phyloP scores from a whole-genome alignment of 2,888 invertebrate genomes.

The Philhelius pedissequus region DNA sequence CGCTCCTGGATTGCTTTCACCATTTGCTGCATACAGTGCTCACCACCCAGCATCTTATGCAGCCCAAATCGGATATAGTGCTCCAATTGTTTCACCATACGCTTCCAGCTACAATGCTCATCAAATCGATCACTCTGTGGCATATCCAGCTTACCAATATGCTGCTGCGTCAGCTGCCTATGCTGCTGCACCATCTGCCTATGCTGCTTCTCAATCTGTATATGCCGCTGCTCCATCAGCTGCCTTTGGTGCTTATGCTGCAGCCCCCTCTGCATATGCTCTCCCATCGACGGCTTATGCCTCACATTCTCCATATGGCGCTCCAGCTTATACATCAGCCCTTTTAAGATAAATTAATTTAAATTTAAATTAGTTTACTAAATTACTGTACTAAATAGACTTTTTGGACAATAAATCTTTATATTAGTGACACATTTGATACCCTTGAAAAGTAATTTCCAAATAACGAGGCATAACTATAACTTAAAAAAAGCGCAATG shows the following conservation, averaged over 20 bases:
- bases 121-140: slow-evolving; percentile 53
- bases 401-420: too few relatives aligned
- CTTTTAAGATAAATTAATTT: slow-evolving; percentile 26
- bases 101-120: slow-evolving; percentile 56
- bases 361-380: not conserved
- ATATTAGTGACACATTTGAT: too few relatives aligned
- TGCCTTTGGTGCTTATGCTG: slow-evolving; percentile 28
- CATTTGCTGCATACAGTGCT: slow-evolving; percentile 37
- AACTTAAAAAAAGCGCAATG: too few relatives aligned
- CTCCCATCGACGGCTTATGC: not conserved
- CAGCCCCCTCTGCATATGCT: slow-evolving; percentile 22
- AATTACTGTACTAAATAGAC: too few relatives aligned
- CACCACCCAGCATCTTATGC: slow-evolving; percentile 22
- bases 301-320: not conserved
- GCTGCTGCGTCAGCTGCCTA: slow-evolving; percentile 36
- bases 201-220: slow-evolving; percentile 20
- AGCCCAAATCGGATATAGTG: slow-evolving; percentile 46
- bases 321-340: not conserved
- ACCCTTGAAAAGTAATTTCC: too few relatives aligned
- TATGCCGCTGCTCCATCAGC: slow-evolving; percentile 37
- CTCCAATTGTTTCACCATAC: slow-evolving; percentile 47
- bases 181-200: slow-evolving; percentile 34
- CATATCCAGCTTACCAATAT: slow-evolving; percentile 46
- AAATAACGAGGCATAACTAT: too few relatives aligned
- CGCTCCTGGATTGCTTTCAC: slow-evolving; percentile 27